Base-by-base conservation (phyloP, 1,140 invertebrate genomes). In the Pemphigus obesinymphae region DNA sequence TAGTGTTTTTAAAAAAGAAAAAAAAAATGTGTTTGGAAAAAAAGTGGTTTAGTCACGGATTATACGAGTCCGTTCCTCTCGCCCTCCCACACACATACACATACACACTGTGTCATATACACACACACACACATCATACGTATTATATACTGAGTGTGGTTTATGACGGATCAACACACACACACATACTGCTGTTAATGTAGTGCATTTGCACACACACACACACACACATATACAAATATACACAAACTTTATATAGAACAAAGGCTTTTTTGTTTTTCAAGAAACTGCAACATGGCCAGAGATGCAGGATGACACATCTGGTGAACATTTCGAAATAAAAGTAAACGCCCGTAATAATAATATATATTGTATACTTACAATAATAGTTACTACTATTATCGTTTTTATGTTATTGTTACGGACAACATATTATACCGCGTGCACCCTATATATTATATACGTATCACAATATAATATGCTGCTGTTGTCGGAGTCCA, bases 351-450 rank as follows among this genome's bases (percentile, higher is more conserved):
- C 73, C 48, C 31, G 45, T 4, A 10, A 4, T 40, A 10, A 4
- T 40, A 4, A 10, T 10, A 5, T 40, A 40, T 40, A 40, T 40
- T 40, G 10, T 40, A 40, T 10, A 10, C 37, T 10, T 37, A 78
- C 53, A 61, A 78, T 78, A 78, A 61, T 78, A 78, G 75, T 78
- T 78, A 61, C 61, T 78, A 61, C 61, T 78, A 61, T 80, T 80
- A 63, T 63, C 76, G 53, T 80, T 63, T 80, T 45, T 63, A 61
- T 63, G 76, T 80, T 63, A 78, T 78, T 78, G 75, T 78, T 78
- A 78, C 43, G 55, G 34, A 78, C 75, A 53, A 37, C 48, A 70
- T n/a, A 4, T 61, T 43, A 37, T 37, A 55, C 73, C 50, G 66
- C 66, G 13, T 68, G 20, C 11, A 40, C 34, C 37, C 34, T n/a